These are phyloP conservation scores for Hanleya hanleyi DNA, from an alignment of 2,888 invertebrate species.

Conservation along the genomic window DNA sequence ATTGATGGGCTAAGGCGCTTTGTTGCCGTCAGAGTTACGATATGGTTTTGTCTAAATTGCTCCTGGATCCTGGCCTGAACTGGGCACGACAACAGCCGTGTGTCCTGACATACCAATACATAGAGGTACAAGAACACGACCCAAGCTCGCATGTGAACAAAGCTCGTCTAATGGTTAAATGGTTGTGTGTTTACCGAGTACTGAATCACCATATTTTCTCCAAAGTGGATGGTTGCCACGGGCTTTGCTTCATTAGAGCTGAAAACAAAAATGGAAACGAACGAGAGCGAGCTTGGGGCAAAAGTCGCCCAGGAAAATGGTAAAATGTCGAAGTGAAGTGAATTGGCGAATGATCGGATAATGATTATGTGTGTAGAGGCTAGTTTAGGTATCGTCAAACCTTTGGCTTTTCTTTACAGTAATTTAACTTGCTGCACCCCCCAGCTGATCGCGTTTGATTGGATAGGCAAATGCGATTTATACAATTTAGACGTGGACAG, in stretches of 20 bases:
- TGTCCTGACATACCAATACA: too few relatives aligned
- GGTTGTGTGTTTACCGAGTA: not conserved
- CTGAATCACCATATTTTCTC: not conserved
- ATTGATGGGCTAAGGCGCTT: not conserved
- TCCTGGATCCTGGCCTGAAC: not conserved
- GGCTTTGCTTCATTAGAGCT: not conserved
- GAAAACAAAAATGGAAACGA: not conserved
- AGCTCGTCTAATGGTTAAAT: not conserved
- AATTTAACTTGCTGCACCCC: too few relatives aligned
- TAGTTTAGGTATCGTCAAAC: not conserved
- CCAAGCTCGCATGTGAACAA: too few relatives aligned
- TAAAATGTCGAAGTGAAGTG: not conserved
- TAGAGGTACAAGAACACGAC: too few relatives aligned
- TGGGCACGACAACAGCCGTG: not conserved
- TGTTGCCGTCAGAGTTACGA: not conserved
- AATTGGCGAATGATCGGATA: not conserved
- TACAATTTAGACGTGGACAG: too few relatives aligned
- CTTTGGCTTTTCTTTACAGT: not conserved
- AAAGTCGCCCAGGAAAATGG: not conserved
- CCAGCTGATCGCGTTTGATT: too few relatives aligned
- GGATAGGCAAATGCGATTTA: too few relatives aligned
- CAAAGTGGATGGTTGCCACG: not conserved
- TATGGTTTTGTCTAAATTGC: not conserved
- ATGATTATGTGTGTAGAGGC: not conserved
- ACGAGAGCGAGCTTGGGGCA: not conserved